A percentile compares a stretch with the other conserved stretches of the same genome.
These are phyloP conservation scores for Anser cygnoides DNA, from an alignment of 2,113 vertebrate species.

Conservation along the genomic window DNA sequence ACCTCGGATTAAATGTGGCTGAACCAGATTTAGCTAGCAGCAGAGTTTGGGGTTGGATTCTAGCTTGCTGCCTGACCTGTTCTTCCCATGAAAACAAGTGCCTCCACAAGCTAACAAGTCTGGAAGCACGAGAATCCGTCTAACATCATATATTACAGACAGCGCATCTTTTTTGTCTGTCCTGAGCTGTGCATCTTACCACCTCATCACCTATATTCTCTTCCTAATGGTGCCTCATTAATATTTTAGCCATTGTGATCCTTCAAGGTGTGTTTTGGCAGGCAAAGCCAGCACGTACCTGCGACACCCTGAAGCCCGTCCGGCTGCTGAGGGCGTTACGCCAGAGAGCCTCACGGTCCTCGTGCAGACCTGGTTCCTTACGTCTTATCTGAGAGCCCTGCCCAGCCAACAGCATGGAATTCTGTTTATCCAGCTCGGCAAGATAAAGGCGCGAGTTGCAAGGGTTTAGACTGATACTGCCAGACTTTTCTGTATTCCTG, in stretches of 20 bases:
- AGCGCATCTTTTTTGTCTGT: neutral
- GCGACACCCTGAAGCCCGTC: neutral
- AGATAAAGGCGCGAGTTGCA: neutral
- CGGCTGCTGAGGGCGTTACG: neutral
- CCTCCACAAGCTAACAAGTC: neutral
- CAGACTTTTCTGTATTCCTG: neutral
- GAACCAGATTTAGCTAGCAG: neutral
- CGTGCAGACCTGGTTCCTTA: neutral
- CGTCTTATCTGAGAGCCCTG: neutral
- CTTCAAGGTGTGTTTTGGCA: neutral
- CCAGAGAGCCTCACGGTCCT: neutral
- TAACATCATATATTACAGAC: fast-evolving
- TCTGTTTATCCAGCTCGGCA: neutral
- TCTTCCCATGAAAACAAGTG: neutral
- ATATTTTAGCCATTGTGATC: neutral
- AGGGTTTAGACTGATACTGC: neutral
- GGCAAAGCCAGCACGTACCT: neutral
- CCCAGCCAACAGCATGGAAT: neutral
- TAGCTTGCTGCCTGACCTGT: neutral
- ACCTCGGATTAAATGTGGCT: neutral
- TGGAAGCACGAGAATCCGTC: neutral
- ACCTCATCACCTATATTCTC: neutral
- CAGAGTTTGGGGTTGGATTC: neutral
- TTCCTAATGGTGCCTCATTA: neutral
- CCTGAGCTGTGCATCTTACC: neutral